Evolutionary conservation across 2,113 vertebrate genomes (phyloP).

Genomic region (Tylochromis polylepis): DNA sequence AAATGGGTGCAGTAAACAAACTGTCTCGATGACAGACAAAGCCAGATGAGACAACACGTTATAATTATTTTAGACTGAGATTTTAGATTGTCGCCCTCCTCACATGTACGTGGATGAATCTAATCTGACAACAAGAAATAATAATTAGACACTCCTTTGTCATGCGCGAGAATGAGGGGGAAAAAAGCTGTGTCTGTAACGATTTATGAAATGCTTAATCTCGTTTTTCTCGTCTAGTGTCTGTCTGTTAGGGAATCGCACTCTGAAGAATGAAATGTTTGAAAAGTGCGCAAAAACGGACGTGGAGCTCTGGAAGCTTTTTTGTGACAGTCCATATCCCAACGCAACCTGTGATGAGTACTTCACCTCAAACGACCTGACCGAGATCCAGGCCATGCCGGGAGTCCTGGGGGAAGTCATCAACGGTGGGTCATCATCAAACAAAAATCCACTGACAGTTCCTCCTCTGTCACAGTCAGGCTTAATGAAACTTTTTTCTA

Average conservation of each 20-base stretch:
- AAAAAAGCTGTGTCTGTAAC: not conserved
- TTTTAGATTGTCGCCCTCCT: not conserved
- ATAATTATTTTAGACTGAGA: not conserved
- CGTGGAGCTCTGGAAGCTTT: constrained; percentile 69
- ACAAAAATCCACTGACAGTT: fast-evolving
- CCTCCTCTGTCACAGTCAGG: not conserved
- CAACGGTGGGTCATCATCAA: constrained; percentile 58
- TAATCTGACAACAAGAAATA: not conserved
- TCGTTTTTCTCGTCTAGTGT: constrained; percentile 61
- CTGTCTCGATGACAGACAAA: not conserved
- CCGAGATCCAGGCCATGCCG: constrained; percentile 83
- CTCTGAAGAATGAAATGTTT: constrained; percentile 72
- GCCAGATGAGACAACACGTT: not conserved
- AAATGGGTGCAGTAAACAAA: not conserved
- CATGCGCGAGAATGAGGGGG: not conserved
- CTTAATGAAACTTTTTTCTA: not conserved
- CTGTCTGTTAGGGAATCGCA: constrained; percentile 88
- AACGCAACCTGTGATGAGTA: constrained; percentile 81
- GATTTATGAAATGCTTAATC: not conserved
- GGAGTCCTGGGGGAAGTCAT: constrained; percentile 83
- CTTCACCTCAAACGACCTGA: constrained; percentile 81
- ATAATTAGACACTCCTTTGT: not conserved
- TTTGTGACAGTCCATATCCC: constrained; percentile 71
- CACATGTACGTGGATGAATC: not conserved
- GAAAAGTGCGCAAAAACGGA: constrained; percentile 77